Percentiles rank a stretch among this genome's conserved stretches.
Conservation (phyloP, 2,113 vertebrate species). For the Drymodes brunneopygia region DNA sequence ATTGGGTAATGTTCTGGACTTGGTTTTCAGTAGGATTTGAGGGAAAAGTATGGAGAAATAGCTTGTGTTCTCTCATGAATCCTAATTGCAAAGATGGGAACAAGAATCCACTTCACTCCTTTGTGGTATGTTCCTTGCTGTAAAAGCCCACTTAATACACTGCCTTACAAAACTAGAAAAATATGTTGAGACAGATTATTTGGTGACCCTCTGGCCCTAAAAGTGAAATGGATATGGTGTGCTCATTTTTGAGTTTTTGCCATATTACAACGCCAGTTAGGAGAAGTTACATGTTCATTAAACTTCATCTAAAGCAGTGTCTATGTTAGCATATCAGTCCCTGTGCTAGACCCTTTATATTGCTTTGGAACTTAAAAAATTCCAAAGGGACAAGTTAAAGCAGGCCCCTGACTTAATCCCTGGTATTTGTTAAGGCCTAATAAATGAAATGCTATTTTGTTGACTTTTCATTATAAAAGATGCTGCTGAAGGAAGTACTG, state of each 20-base stretch:
- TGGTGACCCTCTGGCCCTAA: background rate
- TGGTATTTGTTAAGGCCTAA: background rate
- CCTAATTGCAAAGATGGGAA: background rate
- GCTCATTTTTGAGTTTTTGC: background rate
- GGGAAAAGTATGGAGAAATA: background rate
- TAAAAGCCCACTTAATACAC: background rate
- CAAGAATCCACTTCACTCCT: background rate
- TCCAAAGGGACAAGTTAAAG: constrained; percentile 21
- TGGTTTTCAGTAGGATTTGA: background rate
- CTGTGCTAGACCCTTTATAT: background rate
- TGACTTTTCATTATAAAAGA: background rate
- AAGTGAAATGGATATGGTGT: background rate
- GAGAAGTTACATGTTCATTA: background rate
- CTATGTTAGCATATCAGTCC: background rate
- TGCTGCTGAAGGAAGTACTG: background rate
- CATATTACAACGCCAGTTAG: background rate
- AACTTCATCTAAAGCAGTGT: background rate
- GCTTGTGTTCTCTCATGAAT: background rate
- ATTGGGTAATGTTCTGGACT: background rate
- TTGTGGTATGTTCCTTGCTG: background rate
- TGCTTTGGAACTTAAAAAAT: background rate
- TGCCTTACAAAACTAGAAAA: background rate
- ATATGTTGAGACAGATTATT: background rate
- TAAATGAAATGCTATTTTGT: constrained; percentile 24
- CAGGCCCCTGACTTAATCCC: background rate